Evolutionary conservation across 2,113 vertebrate genomes (phyloP).

Genomic region (Paracanthobrama guichenoti): DNA sequence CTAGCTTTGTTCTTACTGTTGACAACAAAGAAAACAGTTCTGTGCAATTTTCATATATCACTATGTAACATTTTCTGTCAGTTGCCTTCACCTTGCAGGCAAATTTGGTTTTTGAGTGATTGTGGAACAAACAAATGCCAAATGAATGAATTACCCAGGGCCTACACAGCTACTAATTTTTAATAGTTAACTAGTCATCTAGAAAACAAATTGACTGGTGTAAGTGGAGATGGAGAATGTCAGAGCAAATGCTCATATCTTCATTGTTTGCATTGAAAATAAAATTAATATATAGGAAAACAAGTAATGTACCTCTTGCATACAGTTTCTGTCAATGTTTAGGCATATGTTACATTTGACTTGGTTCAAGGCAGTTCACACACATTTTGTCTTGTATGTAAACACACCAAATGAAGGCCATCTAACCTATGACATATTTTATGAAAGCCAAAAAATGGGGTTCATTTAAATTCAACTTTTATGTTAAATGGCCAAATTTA

Average conservation of each 20-base stretch:
- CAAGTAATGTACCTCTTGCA: neutral
- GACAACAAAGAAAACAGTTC: conserved; percentile 30
- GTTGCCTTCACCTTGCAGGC: neutral
- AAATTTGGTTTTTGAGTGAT: neutral
- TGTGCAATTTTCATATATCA: conserved; percentile 26
- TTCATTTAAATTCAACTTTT: neutral
- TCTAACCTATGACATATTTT: neutral
- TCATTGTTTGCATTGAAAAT: neutral
- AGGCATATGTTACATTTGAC: neutral
- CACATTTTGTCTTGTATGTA: neutral
- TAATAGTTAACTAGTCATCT: neutral
- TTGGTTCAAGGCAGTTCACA: neutral
- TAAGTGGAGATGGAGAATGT: neutral
- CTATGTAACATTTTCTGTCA: conserved; percentile 20
- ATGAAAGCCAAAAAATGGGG: neutral
- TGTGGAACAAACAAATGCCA: neutral
- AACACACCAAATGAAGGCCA: neutral
- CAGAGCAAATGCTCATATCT: neutral
- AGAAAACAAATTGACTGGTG: neutral
- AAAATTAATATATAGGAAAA: neutral
- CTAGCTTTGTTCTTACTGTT: neutral
- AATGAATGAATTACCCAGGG: neutral
- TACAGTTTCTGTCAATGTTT: neutral
- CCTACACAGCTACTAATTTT: neutral
- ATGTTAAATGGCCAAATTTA: neutral